These are phyloP conservation scores for Magallana ariakensis DNA, from an alignment of 1,140 invertebrate genomes.

Conservation along the genomic window DNA sequence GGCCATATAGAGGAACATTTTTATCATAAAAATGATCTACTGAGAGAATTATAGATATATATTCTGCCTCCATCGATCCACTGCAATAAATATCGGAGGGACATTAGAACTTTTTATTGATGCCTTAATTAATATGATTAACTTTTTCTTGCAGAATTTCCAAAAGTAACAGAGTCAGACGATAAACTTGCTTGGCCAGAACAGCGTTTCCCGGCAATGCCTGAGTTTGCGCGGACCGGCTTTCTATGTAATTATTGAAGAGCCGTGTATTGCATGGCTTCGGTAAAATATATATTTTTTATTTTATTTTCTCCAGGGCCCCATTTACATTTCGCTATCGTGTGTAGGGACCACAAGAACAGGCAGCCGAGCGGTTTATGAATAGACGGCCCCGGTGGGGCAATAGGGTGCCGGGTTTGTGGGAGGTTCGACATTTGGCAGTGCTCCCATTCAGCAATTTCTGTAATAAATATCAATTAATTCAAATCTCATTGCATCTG, in stretches of 20 bases:
- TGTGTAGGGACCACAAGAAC: conserved; percentile 18
- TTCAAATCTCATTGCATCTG: conserved; percentile 27
- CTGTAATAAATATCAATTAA: conserved; percentile 31
- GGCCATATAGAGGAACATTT: neutral
- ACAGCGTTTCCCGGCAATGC: neutral
- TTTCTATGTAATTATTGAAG: neutral
- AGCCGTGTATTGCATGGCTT: neutral
- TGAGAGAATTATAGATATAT: neutral
- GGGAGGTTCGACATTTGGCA: conserved; percentile 17
- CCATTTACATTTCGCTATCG: conserved; percentile 13
- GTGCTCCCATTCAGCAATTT: conserved; percentile 11
- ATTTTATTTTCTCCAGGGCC: neutral
- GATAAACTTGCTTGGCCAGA: neutral
- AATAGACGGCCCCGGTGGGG: neutral
- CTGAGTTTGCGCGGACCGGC: neutral
- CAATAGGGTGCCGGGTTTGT: neutral
- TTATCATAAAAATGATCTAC: neutral
- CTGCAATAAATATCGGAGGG: neutral
- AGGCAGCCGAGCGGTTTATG: neutral
- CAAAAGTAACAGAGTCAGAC: neutral
- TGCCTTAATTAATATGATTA: conserved; percentile 23
- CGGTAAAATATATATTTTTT: neutral
- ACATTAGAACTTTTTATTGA: conserved; percentile 1
- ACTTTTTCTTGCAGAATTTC: neutral
- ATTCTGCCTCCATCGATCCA: neutral